Evolutionary conservation across 2,113 vertebrate genomes (phyloP), one percentile per base, ranked within the genome.

Genomic region (Gavia stellata): DNA sequence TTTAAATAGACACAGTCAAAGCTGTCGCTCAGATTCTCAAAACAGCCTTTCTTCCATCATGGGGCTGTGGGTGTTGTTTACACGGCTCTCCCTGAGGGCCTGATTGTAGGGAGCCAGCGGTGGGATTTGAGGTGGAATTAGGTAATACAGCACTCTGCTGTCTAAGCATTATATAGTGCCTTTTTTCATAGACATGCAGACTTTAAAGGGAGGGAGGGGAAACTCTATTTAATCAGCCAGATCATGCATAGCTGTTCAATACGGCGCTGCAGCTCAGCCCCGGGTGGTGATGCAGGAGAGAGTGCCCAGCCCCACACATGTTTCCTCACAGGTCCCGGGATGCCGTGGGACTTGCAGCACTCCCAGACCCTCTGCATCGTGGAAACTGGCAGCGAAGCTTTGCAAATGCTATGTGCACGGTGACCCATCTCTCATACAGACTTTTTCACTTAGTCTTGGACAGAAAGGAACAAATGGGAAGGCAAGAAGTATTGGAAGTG

Each of bases 211-310:
- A 59, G 16, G 50, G 8, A 55, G 9, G n/a, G 34, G 24, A 86
- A 86, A 36, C 15, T 66, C 33, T 55, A 2, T 34, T 71, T 21
- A 17, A 40, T 18, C 50, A 59, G 31, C 56, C 53, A 47, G 26
- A 13, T n/a, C 10, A 4, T 25, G n/a, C 28, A 6, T 33, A 55
- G 49, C 50, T 66, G 26, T 58, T 83, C 20, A 36, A 28, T 16
- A 18, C 4, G 2, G 24, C 0, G 1, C 29, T 29, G 53, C 0
- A 1, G 55, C 16, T 74, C 55, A 19, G 53, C 21, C 49, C 38
- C 17, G 31, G 7, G 26, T 26, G 31, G 34, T 52, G 42, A 26
- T 17, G 31, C 52, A 36, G 47, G 34, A 58, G 26, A 1, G 6
- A 10, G 18, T 23, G 33, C 20, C 3, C 42, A 49, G 56, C 36